Conservation (phyloP, 2,888 invertebrate genomes). For the Drosophila robusta region DNA sequence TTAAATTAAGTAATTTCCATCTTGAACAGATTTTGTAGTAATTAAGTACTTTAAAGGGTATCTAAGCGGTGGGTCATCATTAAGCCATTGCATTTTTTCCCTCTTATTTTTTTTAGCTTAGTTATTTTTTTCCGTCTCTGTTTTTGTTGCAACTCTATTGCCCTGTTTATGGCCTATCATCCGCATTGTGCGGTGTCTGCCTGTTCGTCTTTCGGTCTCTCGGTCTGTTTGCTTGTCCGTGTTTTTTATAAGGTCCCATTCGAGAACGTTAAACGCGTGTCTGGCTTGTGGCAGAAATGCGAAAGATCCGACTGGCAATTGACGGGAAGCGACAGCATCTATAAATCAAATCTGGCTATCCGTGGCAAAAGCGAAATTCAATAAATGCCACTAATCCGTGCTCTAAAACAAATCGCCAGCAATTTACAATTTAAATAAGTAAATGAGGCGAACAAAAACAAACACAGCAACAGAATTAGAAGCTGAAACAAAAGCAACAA, state of each 20-base stretch:
- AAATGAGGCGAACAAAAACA: slow-evolving; percentile 38
- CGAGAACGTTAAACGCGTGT: slow-evolving; percentile 47
- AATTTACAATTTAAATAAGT: slow-evolving; percentile 54
- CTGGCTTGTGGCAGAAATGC: slow-evolving; percentile 28
- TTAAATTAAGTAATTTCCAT: too few relatives aligned
- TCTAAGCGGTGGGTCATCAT: slow-evolving; percentile 8
- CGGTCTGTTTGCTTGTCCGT: slow-evolving; percentile 4
- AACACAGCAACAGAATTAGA: slow-evolving; percentile 2
- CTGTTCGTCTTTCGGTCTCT: background rate
- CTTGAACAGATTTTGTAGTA: too few relatives aligned
- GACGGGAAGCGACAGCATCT: background rate
- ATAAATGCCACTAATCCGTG: slow-evolving; percentile 52
- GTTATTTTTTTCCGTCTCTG: slow-evolving; percentile 12
- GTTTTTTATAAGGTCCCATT: slow-evolving; percentile 45
- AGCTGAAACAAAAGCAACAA: slow-evolving; percentile 22
- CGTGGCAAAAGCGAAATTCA: slow-evolving; percentile 29
- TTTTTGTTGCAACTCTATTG: slow-evolving; percentile 26
- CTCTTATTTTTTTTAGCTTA: background rate
- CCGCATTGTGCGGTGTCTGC: slow-evolving; percentile 15
- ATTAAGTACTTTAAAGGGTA: background rate
- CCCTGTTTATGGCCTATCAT: slow-evolving; percentile 39
- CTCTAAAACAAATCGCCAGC: slow-evolving; percentile 50
- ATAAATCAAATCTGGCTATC: slow-evolving; percentile 37
- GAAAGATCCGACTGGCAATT: slow-evolving; percentile 7
- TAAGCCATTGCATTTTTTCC: background rate